phyloP scores from a whole-genome alignment of 2,888 invertebrate genomes.

The Sinodicranocentrus sp. region DNA sequence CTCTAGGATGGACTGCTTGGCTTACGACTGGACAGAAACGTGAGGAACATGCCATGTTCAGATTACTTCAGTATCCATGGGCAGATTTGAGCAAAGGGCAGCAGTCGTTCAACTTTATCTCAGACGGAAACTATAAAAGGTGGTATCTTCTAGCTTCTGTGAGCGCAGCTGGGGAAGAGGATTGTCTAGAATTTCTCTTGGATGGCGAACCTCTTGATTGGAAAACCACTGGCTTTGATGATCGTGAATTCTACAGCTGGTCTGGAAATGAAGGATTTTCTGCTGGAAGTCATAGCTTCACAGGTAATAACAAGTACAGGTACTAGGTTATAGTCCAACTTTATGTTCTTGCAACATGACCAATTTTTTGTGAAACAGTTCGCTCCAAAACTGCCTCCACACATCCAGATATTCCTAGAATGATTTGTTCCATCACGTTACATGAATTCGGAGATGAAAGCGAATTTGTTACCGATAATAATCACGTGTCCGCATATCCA shows the following conservation, averaged over 20 bases:
- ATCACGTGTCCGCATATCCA: constrained; percentile 68
- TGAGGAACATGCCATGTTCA: constrained; percentile 69
- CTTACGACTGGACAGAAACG: constrained; percentile 47
- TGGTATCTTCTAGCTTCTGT: constrained; percentile 70
- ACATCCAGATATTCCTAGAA: constrained; percentile 69
- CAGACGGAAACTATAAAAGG: constrained; percentile 67
- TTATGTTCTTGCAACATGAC: background rate
- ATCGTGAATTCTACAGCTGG: constrained; percentile 74
- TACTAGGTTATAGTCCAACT: background rate
- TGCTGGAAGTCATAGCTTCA: constrained; percentile 62
- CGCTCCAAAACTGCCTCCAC: constrained; percentile 67
- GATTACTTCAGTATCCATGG: constrained; percentile 72
- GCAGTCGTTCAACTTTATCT: constrained; percentile 61
- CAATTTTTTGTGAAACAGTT: constrained; percentile 3
- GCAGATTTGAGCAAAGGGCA: constrained; percentile 51
- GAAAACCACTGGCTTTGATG: constrained; percentile 68
- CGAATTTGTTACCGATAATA: constrained; percentile 50
- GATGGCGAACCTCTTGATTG: constrained; percentile 71
- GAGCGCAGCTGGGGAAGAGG: constrained; percentile 65
- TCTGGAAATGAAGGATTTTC: constrained; percentile 63
- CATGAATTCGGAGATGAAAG: constrained; percentile 70
- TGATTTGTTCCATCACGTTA: constrained; percentile 70
- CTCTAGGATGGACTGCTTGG: constrained; percentile 70
- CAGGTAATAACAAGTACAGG: constrained; percentile 30
- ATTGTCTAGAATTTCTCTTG: constrained; percentile 68